Conservation (phyloP, 2,797 vertebrate species). For the Coendou prehensilis region DNA sequence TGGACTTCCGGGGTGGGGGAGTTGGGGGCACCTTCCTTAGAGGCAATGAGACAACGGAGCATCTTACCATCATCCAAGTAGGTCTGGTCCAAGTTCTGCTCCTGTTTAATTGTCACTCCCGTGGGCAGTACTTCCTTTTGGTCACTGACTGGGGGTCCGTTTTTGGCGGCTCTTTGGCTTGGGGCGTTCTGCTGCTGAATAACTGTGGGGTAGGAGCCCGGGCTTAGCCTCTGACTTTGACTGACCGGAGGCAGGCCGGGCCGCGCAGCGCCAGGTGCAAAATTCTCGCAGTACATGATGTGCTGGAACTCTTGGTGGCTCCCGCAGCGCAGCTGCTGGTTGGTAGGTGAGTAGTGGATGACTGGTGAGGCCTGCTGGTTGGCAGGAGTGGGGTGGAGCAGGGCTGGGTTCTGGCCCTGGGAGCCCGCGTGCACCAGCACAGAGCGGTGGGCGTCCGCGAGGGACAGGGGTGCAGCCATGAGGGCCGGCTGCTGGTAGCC, state of each 20-base stretch:
- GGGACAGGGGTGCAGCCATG: slow-evolving; percentile 88
- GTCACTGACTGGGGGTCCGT: slow-evolving; percentile 90
- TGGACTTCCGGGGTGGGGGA: accelerated
- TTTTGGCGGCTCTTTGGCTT: slow-evolving; percentile 89
- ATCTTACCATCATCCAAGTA: slow-evolving; percentile 98
- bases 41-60: neutral
- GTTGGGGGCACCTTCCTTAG: accelerated
- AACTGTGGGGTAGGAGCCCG: slow-evolving; percentile 93
- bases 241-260: slow-evolving; percentile 88
- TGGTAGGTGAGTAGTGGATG: slow-evolving; percentile 96
- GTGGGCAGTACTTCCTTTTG: slow-evolving; percentile 90
- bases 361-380: slow-evolving; percentile 89
- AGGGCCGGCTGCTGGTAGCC: slow-evolving; percentile 92
- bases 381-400: slow-evolving; percentile 87
- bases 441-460: slow-evolving; percentile 95
- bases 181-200: slow-evolving; percentile 96
- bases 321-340: slow-evolving; percentile 93
- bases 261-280: slow-evolving; percentile 86
- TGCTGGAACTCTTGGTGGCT: slow-evolving; percentile 93
- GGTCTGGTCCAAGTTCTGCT: slow-evolving; percentile 98
- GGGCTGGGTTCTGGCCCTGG: slow-evolving; percentile 89
- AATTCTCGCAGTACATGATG: slow-evolving; percentile 96
- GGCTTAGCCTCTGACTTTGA: slow-evolving; percentile 90
- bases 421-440: slow-evolving; percentile 96
- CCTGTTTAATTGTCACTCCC: slow-evolving; percentile 97